phyloP scores from a whole-genome alignment of 2,888 invertebrate genomes.

The Dicyrtoma fusca region DNA sequence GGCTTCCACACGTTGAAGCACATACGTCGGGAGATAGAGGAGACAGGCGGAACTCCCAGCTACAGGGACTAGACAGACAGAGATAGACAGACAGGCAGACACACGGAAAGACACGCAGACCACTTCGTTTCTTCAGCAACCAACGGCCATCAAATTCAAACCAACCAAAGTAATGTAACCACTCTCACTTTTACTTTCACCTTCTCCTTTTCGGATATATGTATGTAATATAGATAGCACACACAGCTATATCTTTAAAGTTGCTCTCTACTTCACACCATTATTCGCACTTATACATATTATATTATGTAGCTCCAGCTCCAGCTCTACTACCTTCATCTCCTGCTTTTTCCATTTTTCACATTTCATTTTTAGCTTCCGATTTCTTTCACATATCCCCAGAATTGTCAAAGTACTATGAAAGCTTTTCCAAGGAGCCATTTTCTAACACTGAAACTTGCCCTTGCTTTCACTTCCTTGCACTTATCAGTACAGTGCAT shows the following conservation, averaged over 20 bases:
- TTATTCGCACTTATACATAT: background rate
- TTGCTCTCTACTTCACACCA: background rate
- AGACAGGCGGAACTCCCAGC: no score
- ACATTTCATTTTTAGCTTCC: constrained; percentile 19
- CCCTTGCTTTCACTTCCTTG: background rate
- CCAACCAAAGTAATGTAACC: no score
- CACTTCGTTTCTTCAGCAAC: no score
- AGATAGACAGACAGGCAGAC: no score
- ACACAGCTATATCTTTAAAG: no score
- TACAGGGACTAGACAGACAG: no score
- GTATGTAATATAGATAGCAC: background rate
- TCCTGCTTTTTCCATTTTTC: background rate
- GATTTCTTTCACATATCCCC: constrained; percentile 16
- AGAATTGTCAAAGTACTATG: constrained; percentile 11
- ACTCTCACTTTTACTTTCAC: no score
- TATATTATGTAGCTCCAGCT: background rate
- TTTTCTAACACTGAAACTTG: background rate
- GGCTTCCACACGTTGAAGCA: no score
- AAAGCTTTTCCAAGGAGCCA: constrained; percentile 11
- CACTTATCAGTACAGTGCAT: no score
- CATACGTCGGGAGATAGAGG: no score
- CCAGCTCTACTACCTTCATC: background rate
- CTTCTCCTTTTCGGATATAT: background rate
- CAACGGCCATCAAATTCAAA: no score
- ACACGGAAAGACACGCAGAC: no score